Base-by-base conservation (phyloP, 30 jellyfish, hydroid and myxozoan genomes). In the Nemopilema nomurai region DNA sequence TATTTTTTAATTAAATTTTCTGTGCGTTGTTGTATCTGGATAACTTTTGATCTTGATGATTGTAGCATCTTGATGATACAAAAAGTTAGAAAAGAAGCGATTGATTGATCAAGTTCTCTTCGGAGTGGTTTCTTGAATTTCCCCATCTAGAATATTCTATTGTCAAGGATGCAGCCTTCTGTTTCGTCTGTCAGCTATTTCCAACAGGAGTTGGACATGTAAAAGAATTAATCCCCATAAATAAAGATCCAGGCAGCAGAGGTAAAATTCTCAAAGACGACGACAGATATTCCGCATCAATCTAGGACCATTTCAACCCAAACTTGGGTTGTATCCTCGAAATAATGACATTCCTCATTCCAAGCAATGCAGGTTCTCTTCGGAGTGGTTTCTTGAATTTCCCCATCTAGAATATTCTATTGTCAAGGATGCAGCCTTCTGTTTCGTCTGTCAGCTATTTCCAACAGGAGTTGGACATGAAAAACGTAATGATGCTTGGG, bases 391-490 rank as follows among this genome's bases (percentile, higher is more conserved):
- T 77, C 76, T 51, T 29, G 93, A 74, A 74, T 84, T 57, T 74
- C 93, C 93, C 87, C 93, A 75, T 72, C 88, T 84, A 76, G 93
- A 74, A 66, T 84, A 84, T 84, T 74, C 82, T 41, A 28, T 84
- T 74, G 87, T 74, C 82, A 84, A 84, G 66, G 93, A 73, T 29
- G 87, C 86, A 6, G 88, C 82, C 32, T 72, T 72, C 49, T 84
- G 93, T 74, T 84, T 72, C 74, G 82, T 63, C 23, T 73, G 93
- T 66, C 87, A 74, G 82, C 81, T 84, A 28, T 84, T 84, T 74
- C 88, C 93, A 22, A 74, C 81, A 72, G 88, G 93, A 72, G 93
- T 84, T 84, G 87, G 87, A 51, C 93, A 74, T 33, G 69, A 73
- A 65, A 84, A 84, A 72, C 29, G 76, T 27, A 49, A 74, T 64